These are phyloP conservation scores for Harpagifer antarcticus DNA, from an alignment of 2,797 vertebrate species.

Conservation along the genomic window DNA sequence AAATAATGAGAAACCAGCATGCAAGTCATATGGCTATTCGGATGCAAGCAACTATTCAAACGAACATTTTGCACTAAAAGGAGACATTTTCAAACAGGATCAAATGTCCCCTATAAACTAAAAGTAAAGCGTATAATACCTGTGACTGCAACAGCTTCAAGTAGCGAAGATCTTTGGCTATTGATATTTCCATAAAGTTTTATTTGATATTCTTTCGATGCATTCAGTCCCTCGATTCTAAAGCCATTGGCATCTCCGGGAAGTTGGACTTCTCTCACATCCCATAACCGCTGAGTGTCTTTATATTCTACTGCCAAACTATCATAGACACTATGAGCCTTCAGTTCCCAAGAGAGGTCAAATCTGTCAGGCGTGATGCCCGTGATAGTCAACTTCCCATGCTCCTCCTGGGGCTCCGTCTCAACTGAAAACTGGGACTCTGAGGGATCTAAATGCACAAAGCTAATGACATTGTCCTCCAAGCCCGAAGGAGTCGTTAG, in stretches of 20 bases:
- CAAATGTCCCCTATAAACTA: constrained; percentile 28
- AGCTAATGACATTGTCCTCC: constrained; percentile 81
- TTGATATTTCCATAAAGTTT: constrained; percentile 77
- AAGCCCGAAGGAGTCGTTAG: constrained; percentile 61
- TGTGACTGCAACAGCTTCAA: constrained; percentile 81
- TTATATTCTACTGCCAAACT: constrained; percentile 74
- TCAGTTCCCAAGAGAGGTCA: constrained; percentile 72
- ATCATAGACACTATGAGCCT: constrained; percentile 64
- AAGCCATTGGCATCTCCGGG: constrained; percentile 68
- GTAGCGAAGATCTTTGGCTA: constrained; percentile 77
- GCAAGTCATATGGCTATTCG: constrained; percentile 42
- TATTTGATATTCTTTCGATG: constrained; percentile 80
- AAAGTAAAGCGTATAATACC: constrained; percentile 80
- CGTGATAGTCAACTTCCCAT: constrained; percentile 67
- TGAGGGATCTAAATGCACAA: constrained; percentile 71
- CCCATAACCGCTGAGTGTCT: constrained; percentile 67
- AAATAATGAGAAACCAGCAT: constrained; percentile 51
- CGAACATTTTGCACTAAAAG: no score
- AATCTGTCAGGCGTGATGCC: constrained; percentile 76
- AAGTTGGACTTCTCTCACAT: constrained; percentile 69
- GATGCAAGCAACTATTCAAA: neutral
- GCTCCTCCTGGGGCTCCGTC: constrained; percentile 63
- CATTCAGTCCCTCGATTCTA: constrained; percentile 74
- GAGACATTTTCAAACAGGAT: neutral
- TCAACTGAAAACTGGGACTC: constrained; percentile 64